Base-by-base conservation (phyloP, 2,797 vertebrate species). In the Pelodytes ibericus region DNA sequence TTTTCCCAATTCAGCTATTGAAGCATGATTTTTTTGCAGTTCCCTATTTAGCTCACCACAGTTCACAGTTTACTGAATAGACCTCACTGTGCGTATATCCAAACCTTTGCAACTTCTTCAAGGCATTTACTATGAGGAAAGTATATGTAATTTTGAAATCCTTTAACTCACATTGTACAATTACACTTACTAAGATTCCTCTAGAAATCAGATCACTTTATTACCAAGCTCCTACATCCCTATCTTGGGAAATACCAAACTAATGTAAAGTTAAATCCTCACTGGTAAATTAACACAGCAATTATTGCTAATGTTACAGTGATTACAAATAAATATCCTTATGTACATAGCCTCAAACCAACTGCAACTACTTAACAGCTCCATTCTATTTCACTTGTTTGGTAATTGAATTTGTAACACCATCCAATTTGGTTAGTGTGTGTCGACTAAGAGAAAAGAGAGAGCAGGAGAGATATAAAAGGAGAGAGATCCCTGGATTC, bases 301-400 rank as follows among this genome's bases (percentile, higher is more conserved):
- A 47, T 67, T 67, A 67, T 67, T 53, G 64, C 64, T 67, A 67
- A 67, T 51, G 44, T 47, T 67, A 67, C 64, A 67, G 64, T 67
- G 64, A 67, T 67, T 67, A 67, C 64, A 67, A 67, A 67, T 67
- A 67, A 51, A 67, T 67, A 51, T 49, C 64, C 41, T 47, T 67
- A 30, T 51, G 41, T 26, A 51, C 44, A 51, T 67, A 67, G 64
- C 64, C 64, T 67, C 64, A 67, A 67, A 67, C 64, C 64, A 67
- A 67, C 64, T 51, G 64, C 64, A 29, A 31, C 64, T 67, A 51
- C 22, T 29, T 51, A 20, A 67, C 33, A 31, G 27, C 27, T 67
- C 24, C 47, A n/a, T 67, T 51, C 44, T 67, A 20, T 30, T 51
- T 47, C 18, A 6, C 10, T 25, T 64, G 22, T 36, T 26, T 47